phyloP scores from a whole-genome alignment of 1,140 invertebrate species.

The Aethina tumida region DNA sequence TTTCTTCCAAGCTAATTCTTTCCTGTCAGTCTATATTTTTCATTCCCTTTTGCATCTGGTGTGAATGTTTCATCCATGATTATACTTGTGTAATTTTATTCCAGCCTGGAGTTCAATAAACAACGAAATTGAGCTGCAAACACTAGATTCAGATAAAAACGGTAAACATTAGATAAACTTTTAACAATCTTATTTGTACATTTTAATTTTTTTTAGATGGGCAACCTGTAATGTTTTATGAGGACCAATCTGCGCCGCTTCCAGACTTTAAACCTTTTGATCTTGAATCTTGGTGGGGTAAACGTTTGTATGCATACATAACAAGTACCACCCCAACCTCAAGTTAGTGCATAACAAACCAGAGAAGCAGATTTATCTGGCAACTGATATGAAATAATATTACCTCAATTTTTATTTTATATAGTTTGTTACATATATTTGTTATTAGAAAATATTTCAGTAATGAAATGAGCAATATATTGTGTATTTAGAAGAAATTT shows the following conservation, averaged over 20 bases:
- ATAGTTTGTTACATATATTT: no score
- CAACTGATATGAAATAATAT: no score
- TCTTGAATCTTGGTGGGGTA: conserved; percentile 80
- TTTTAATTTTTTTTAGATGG: conserved; percentile 14
- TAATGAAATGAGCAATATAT: no score
- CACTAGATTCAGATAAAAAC: conserved; percentile 8
- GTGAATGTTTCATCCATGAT: no score
- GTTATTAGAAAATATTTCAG: no score
- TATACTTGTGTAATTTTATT: conserved; percentile 13
- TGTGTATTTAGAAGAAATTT: no score
- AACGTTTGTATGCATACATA: conserved; percentile 45
- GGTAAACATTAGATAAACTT: not conserved
- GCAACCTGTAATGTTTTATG: conserved; percentile 51
- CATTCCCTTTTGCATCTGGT: no score
- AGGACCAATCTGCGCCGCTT: conserved; percentile 54
- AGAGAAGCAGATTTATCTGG: no score
- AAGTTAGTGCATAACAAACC: no score
- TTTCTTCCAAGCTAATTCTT: no score
- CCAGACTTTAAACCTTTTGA: conserved; percentile 78
- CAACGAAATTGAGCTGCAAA: conserved; percentile 22
- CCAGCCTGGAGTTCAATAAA: conserved; percentile 27
- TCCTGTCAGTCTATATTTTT: no score
- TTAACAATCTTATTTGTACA: conserved; percentile 4
- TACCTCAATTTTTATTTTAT: no score
- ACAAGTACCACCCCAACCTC: conserved; percentile 11